phyloP scores from a whole-genome alignment of 2,113 vertebrate species.

The Elephantulus edwardii region DNA sequence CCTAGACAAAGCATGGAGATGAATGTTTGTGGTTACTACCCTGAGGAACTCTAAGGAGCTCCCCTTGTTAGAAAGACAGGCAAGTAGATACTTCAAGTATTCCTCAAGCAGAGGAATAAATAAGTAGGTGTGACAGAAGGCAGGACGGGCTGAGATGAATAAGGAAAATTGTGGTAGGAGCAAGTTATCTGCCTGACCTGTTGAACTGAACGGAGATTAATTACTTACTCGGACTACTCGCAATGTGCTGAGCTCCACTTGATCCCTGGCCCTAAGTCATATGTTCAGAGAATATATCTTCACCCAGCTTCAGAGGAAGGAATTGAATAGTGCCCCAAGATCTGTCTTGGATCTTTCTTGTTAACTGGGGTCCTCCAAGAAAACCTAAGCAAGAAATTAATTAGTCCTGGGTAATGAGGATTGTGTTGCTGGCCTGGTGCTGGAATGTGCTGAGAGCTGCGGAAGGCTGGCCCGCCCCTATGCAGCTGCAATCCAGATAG shows the following conservation, averaged over 20 bases:
- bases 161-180: neutral
- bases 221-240: constrained; percentile 25
- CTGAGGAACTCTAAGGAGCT: neutral
- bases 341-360: constrained; percentile 63
- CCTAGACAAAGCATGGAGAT: neutral
- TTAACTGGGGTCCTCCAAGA: constrained; percentile 50
- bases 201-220: neutral
- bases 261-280: constrained; percentile 44
- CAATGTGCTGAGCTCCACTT: constrained; percentile 46
- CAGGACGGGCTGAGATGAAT: neutral
- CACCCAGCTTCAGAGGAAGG: constrained; percentile 49
- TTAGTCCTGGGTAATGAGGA: constrained; percentile 58
- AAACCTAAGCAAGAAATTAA: constrained; percentile 64
- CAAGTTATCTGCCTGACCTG: neutral
- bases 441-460: constrained; percentile 47
- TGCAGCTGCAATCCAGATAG: neutral
- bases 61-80: neutral
- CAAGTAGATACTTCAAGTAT: neutral
- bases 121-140: neutral
- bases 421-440: constrained; percentile 52
- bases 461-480: neutral
- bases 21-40: neutral
- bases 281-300: constrained; percentile 49
- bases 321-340: constrained; percentile 23
- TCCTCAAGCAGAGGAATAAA: neutral